These are phyloP conservation scores for Marisa cornuarietis DNA, from an alignment of 1,140 invertebrate genomes.

Conservation along the genomic window DNA sequence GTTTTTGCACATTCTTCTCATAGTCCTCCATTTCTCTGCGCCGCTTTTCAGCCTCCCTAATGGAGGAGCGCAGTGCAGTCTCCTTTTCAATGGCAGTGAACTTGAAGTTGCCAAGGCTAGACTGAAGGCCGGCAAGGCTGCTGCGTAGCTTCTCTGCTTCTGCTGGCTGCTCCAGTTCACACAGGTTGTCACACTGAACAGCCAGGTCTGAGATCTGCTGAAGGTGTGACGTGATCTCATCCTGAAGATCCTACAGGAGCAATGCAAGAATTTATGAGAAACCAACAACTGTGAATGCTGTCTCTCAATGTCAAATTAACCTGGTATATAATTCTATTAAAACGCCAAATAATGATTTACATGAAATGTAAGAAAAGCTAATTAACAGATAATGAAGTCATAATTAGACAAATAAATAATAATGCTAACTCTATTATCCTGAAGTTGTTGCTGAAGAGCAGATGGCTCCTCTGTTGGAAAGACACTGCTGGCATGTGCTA, in stretches of 20 bases:
- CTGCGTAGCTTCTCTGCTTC: constrained; percentile 67
- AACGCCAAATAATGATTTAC: neutral
- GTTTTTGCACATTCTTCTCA: constrained; percentile 84
- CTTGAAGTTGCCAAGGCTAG: constrained; percentile 65
- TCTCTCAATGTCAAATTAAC: neutral
- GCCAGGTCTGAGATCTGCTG: constrained; percentile 71
- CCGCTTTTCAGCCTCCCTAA: constrained; percentile 69
- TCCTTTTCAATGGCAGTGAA: constrained; percentile 53
- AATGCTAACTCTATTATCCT: constrained; percentile 44
- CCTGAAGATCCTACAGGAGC: constrained; percentile 65
- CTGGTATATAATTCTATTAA: neutral
- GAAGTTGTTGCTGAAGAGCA: constrained; percentile 42
- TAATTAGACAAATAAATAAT: neutral
- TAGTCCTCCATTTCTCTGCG: constrained; percentile 78
- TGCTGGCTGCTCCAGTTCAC: constrained; percentile 61
- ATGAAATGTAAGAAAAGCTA: neutral
- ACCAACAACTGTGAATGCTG: neutral
- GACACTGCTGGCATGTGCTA: constrained; percentile 36
- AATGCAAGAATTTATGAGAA: neutral
- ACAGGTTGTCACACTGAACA: constrained; percentile 69
- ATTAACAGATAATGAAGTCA: neutral
- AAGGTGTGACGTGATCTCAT: constrained; percentile 71
- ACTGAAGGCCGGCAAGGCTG: constrained; percentile 69
- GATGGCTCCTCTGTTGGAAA: constrained; percentile 42
- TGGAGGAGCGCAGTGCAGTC: constrained; percentile 69